Base-by-base conservation (phyloP, 2,888 invertebrate genomes). In the Stegana nigrithorax region DNA sequence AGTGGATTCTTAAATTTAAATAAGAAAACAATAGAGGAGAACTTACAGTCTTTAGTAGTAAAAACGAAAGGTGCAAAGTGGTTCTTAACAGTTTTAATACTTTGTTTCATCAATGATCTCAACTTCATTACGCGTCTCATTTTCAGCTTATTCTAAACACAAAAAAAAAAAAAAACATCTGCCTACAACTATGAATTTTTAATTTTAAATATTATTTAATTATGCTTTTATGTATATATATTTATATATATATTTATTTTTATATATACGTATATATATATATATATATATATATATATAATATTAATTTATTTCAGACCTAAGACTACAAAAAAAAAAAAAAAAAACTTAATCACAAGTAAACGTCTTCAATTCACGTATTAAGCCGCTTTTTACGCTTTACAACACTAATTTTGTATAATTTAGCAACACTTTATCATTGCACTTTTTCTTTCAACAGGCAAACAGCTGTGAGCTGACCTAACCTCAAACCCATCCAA, bases 371-470 rank as follows among this genome's bases (percentile, higher is more conserved):
- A n/a, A 12, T 26, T 25, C 8, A 56, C 17, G 25, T 45, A 19
- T 27, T 62, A 21, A 57, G 55, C 56, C 39, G n/a, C 47, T 47
- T 23, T 17, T 39, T 39, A 39, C 39, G n/a, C 25, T 17, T 21
- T 23, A 23, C 36, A 36, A 55, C 36, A 55, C 53, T 55, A 55
- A 55, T 39, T 14, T 39, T 36, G 14, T 36, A 36, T 36, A 8
- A 39, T 32, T 59, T 45, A 14, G 32, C 57, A 57, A 44, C 42
- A 44, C 71, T 62, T 66, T 60, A 59, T 50, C 70, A 72, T 71
- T 71, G 72, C 72, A 71, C 70, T 45, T 59, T 23, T 50, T 50
- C 29, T 25, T 23, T 47, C 23, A n/a, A n/a, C n/a, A n/a, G n/a
- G n/a, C n/a, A n/a, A n/a, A n/a, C n/a, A n/a, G n/a, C n/a, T n/a